Evolutionary conservation across 1,140 invertebrate species (phyloP).

Genomic region (Steinernema khuongi): DNA sequence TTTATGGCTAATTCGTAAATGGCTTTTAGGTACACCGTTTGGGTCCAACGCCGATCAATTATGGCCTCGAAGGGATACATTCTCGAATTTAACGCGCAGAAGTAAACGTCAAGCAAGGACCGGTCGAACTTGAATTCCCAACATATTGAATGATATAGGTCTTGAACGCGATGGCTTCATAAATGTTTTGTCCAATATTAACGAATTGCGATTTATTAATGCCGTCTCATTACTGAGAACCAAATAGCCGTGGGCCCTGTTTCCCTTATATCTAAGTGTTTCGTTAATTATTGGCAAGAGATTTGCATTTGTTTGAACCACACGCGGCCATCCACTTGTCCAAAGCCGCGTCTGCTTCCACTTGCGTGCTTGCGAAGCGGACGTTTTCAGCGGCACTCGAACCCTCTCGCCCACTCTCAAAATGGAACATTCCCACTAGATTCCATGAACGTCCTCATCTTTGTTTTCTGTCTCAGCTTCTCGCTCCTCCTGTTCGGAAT

Average conservation of each 20-base stretch:
- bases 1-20: neutral
- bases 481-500: conserved; percentile 12
- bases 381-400: neutral
- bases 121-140: no score
- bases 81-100: conserved; percentile 21
- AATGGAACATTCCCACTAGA: conserved; percentile 18
- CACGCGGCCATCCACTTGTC: neutral
- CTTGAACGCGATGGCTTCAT: no score
- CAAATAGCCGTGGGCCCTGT: neutral
- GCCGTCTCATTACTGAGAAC: neutral
- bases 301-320: conserved; percentile 2
- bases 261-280: neutral
- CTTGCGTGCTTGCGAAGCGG: neutral
- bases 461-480: conserved; percentile 14
- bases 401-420: neutral
- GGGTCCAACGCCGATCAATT: conserved; percentile 30
- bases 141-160: no score
- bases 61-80: conserved; percentile 37
- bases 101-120: neutral
- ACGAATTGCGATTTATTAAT: neutral
- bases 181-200: neutral
- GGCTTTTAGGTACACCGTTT: conserved; percentile 35
- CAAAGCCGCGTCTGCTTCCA: neutral
- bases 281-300: conserved; percentile 12
- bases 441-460: conserved; percentile 22